phyloP scores from a whole-genome alignment of 2,797 vertebrate genomes.

The Huso huso region DNA sequence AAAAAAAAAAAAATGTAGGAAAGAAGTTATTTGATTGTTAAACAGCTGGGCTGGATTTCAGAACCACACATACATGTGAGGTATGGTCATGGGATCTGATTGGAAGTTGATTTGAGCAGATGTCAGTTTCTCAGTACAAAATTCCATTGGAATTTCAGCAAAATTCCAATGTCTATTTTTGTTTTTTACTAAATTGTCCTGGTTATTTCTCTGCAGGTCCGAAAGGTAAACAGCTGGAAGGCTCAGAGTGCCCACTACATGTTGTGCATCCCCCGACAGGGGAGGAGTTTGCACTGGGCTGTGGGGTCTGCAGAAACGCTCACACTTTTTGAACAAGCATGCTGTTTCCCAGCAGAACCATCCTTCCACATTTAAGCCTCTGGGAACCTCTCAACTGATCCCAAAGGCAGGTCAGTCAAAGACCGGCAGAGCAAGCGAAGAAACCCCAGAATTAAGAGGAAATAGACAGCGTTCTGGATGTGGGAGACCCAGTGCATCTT shows the following conservation, averaged over 20 bases:
- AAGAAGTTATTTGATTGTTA: too few species aligned
- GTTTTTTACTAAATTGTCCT: not conserved
- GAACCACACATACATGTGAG: too few species aligned
- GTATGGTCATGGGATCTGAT: too few species aligned
- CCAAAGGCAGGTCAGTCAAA: too few species aligned
- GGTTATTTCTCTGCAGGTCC: constrained; percentile 63
- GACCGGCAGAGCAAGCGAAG: constrained; percentile 32
- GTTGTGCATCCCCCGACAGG: constrained; percentile 95
- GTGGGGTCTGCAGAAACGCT: constrained; percentile 97
- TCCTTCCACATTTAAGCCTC: constrained; percentile 8
- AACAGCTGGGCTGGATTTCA: too few species aligned
- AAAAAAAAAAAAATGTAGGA: too few species aligned
- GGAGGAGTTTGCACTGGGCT: constrained; percentile 96
- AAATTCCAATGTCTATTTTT: too few species aligned
- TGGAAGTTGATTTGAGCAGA: too few species aligned
- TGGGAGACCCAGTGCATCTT: constrained; percentile 26
- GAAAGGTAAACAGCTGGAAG: constrained; percentile 97
- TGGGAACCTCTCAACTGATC: constrained; percentile 16
- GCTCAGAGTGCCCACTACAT: constrained; percentile 93
- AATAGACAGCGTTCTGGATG: constrained; percentile 12
- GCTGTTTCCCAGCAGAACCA: constrained; percentile 23
- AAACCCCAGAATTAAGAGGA: constrained; percentile 12
- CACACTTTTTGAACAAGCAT: constrained; percentile 84
- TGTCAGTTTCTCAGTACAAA: too few species aligned
- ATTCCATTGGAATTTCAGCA: too few species aligned